Percentiles rank a stretch among this genome's conserved stretches.
Evolutionary conservation across 2,113 vertebrate species (phyloP).

Genomic region (Rhynchomys soricoides): DNA sequence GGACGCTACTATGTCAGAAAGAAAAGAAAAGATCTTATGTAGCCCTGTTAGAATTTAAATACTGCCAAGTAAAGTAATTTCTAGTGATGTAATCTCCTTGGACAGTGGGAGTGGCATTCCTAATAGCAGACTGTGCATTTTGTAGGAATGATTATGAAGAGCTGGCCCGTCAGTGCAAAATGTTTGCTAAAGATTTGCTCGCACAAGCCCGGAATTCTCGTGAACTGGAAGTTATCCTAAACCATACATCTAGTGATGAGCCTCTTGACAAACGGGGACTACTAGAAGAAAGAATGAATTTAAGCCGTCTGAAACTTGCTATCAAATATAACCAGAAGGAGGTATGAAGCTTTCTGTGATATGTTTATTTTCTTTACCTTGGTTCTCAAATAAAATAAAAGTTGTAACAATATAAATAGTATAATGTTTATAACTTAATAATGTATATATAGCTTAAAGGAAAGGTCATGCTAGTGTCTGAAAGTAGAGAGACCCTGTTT

Average conservation of each 20-base stretch:
- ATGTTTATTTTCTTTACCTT: slow-evolving; percentile 8
- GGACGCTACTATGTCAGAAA: not conserved
- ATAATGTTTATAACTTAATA: slow-evolving; percentile 8
- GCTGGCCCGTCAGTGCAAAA: slow-evolving; percentile 98
- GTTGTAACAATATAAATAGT: not conserved
- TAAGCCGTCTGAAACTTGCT: slow-evolving; percentile 98
- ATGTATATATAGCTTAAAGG: slow-evolving; percentile 23
- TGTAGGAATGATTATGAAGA: slow-evolving; percentile 98
- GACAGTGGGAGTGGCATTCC: slow-evolving; percentile 23
- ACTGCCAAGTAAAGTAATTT: slow-evolving; percentile 8
- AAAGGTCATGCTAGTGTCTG: not conserved
- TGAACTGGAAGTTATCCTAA: slow-evolving; percentile 98
- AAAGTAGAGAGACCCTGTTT: not conserved
- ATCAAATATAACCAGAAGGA: slow-evolving; percentile 99
- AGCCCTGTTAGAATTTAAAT: slow-evolving; percentile 40
- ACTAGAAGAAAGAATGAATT: slow-evolving; percentile 98
- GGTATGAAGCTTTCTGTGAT: slow-evolving; percentile 85
- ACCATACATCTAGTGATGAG: slow-evolving; percentile 96
- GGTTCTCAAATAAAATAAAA: not conserved
- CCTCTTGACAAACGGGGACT: slow-evolving; percentile 95
- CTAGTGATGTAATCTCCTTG: slow-evolving; percentile 34
- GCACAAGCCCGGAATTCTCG: slow-evolving; percentile 99
- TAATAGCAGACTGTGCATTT: slow-evolving; percentile 57
- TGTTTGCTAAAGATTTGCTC: slow-evolving; percentile 99
- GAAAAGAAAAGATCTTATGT: slow-evolving; percentile 10